phyloP scores from a whole-genome alignment of 2,113 vertebrate species.

The Gambusia affinis region DNA sequence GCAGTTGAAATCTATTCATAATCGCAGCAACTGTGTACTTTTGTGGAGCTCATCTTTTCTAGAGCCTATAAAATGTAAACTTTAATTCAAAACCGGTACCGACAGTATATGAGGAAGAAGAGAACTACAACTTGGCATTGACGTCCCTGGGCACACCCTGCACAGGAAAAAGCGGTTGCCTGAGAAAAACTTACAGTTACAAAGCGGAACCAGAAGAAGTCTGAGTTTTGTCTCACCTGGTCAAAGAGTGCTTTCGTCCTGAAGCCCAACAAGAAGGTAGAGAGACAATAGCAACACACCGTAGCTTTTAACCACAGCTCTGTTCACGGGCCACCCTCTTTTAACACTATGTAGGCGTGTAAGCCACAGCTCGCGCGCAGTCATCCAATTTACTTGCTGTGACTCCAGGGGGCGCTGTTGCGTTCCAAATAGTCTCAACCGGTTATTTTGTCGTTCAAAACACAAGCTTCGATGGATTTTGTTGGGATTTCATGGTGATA shows the following conservation, averaged over 20 bases:
- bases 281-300: not conserved
- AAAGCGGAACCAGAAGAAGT: not conserved
- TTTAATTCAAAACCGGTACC: not conserved
- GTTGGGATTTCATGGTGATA: no score
- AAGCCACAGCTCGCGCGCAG: no score
- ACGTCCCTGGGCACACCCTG: constrained; percentile 53
- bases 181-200: not conserved
- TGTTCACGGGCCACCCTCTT: constrained; percentile 33
- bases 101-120: constrained; percentile 12
- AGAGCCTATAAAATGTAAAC: not conserved
- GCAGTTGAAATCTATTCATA: not conserved
- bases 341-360: not conserved
- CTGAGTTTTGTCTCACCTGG: constrained; percentile 42
- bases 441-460: no score
- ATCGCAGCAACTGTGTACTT: not conserved
- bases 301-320: constrained; percentile 3
- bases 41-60: not conserved
- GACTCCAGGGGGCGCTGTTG: not conserved
- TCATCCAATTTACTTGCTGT: not conserved
- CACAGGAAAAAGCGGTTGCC: not conserved
- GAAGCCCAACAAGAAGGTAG: not conserved
- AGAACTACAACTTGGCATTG: constrained; percentile 2
- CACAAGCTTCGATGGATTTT: no score
- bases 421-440: not conserved
- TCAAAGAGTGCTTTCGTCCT: not conserved